Conservation (phyloP, 2,888 invertebrate genomes). For the Polylopha cassiicola region DNA sequence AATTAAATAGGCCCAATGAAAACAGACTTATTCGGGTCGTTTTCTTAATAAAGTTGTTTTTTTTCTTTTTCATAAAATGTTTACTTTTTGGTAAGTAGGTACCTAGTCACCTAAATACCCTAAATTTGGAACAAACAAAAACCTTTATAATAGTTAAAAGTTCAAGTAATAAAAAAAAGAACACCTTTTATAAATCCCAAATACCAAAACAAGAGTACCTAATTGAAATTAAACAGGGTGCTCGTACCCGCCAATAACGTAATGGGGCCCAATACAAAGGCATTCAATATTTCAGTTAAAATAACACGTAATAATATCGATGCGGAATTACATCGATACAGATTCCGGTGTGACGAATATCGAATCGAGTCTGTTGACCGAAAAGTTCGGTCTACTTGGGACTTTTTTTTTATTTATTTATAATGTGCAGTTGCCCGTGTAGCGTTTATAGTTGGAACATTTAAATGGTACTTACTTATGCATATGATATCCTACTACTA, state of each 20-base stretch:
- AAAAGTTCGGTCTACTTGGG: constrained; percentile 26
- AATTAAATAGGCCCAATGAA: no score
- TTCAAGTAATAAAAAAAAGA: constrained; percentile 12
- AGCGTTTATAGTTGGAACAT: no score
- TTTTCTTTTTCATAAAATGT: no score
- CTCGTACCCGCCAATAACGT: constrained; percentile 43
- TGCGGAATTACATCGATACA: constrained; percentile 41
- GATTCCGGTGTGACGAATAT: constrained; percentile 41
- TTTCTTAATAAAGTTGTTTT: no score
- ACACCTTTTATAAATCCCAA: constrained; percentile 37
- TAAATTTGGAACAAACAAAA: neutral
- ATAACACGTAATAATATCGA: constrained; percentile 46
- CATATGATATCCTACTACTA: no score
- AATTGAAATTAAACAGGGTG: constrained; percentile 60
- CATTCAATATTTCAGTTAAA: constrained; percentile 36
- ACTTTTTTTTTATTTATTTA: neutral
- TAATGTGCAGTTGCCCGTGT: no score
- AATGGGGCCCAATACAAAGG: constrained; percentile 44
- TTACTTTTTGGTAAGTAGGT: no score
- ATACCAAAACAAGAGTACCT: constrained; percentile 34
- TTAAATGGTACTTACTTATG: no score
- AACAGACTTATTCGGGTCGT: no score
- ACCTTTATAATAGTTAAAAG: neutral
- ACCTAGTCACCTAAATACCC: no score
- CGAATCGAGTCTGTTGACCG: constrained; percentile 28